Conservation (phyloP, 2,113 vertebrate species). For the Thamnophis sirtalis region DNA sequence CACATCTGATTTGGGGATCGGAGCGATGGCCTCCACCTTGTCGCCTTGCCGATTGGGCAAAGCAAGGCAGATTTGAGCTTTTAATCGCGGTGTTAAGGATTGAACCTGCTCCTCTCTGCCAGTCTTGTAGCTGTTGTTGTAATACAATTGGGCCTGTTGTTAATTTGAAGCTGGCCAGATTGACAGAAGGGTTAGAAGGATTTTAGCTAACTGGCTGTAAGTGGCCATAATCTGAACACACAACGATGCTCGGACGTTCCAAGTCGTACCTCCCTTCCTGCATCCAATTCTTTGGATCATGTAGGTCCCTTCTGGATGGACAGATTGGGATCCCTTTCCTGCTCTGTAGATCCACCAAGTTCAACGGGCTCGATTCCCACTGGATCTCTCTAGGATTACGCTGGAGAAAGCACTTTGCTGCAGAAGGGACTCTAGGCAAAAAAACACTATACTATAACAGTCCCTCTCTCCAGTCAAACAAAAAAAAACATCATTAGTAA, state of each 20-base stretch:
- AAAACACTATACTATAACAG: not conserved
- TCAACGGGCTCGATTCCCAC: not conserved
- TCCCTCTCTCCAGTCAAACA: not conserved
- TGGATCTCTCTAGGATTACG: not conserved
- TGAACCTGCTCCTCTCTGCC: not conserved
- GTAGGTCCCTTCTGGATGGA: not conserved
- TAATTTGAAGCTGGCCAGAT: not conserved
- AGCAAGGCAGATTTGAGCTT: not conserved
- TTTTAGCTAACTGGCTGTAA: not conserved
- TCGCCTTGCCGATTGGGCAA: not conserved
- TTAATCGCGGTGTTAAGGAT: not conserved
- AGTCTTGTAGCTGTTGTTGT: not conserved
- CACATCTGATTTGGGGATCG: not conserved
- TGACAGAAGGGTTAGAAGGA: not conserved
- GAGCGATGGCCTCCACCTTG: accelerated
- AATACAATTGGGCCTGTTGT: too few species aligned
- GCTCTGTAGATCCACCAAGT: too few species aligned
- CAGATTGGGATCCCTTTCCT: not conserved
- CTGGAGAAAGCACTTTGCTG: not conserved
- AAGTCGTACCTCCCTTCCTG: not conserved
- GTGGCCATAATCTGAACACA: not conserved
- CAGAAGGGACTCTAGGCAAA: not conserved
- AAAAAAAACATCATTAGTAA: not conserved
- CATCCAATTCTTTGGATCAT: not conserved
- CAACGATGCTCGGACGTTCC: too few species aligned